phyloP scores from a whole-genome alignment of 2,888 invertebrate genomes.

The Stegana nigrithorax region DNA sequence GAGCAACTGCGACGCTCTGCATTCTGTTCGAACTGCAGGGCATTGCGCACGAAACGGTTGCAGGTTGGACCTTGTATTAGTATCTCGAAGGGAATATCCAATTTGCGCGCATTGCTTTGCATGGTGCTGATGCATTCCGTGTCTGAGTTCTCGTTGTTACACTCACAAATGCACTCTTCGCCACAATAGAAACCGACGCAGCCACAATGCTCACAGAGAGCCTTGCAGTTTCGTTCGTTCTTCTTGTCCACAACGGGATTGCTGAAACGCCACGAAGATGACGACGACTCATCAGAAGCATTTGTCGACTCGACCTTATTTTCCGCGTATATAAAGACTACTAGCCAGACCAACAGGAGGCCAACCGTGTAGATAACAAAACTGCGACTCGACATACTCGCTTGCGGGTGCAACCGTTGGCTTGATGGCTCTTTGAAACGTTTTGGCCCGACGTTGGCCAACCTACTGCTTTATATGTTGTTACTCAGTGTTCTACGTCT shows the following conservation, averaged over 20 bases:
- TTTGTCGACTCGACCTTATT: not conserved
- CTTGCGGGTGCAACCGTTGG: not conserved
- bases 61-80: slow-evolving; percentile 66
- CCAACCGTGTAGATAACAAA: slow-evolving; percentile 1
- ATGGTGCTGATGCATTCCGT: slow-evolving; percentile 63
- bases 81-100: slow-evolving; percentile 62
- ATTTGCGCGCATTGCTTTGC: slow-evolving; percentile 56
- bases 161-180: slow-evolving; percentile 69
- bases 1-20: slow-evolving; percentile 11
- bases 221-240: slow-evolving; percentile 59
- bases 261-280: slow-evolving; percentile 20
- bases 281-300: not conserved
- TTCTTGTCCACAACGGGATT: slow-evolving; percentile 54
- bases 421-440: not conserved
- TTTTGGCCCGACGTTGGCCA: slow-evolving; percentile 27
- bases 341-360: slow-evolving; percentile 33
- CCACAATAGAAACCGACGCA: slow-evolving; percentile 68
- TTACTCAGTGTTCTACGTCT: not conserved
- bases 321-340: slow-evolving; percentile 21
- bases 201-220: slow-evolving; percentile 64
- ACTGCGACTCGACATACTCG: not conserved
- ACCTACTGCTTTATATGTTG: slow-evolving; percentile 6
- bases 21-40: slow-evolving; percentile 61
- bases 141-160: slow-evolving; percentile 61
- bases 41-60: slow-evolving; percentile 64